These are phyloP conservation scores for Zaprionus taronus DNA, from an alignment of 1,140 invertebrate species.

Conservation along the genomic window DNA sequence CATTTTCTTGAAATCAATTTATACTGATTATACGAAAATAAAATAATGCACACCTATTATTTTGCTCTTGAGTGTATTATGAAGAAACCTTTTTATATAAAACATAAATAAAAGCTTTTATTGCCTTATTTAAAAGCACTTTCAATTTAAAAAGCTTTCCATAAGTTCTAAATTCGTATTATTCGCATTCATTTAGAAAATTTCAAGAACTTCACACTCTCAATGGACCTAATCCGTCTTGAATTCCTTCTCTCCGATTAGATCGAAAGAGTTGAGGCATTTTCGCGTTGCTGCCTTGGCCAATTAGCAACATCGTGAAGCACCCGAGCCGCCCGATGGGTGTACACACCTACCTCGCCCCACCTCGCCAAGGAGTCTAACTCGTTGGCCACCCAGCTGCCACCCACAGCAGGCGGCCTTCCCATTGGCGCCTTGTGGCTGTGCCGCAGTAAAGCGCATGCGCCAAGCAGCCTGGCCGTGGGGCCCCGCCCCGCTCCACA, in stretches of 20 bases:
- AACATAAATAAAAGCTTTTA: no score
- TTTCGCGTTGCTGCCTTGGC: neutral
- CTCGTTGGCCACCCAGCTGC: conserved; percentile 12
- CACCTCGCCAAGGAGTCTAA: no score
- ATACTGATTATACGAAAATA: no score
- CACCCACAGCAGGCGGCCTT: conserved; percentile 41
- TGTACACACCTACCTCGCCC: neutral
- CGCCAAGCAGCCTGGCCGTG: conserved; percentile 12
- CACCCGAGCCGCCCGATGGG: conserved; percentile 2
- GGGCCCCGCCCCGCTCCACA: neutral
- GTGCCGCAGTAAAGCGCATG: conserved; percentile 24
- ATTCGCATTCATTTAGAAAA: no score
- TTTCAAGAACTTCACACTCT: neutral
- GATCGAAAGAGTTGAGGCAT: conserved; percentile 7
- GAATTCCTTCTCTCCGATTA: neutral
- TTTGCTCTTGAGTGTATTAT: no score
- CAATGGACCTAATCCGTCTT: neutral
- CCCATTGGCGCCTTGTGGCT: conserved; percentile 37
- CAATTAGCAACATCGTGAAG: conserved; percentile 7
- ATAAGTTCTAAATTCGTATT: no score
- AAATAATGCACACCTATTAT: no score
- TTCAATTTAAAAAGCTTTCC: no score
- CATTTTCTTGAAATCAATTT: no score
- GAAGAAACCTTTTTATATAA: no score
- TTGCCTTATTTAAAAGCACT: no score